A percentile compares a stretch with the other conserved stretches of the same genome.
These are phyloP conservation scores for Hesperophylax magnus DNA, from an alignment of 1,140 invertebrate species.

Conservation along the genomic window DNA sequence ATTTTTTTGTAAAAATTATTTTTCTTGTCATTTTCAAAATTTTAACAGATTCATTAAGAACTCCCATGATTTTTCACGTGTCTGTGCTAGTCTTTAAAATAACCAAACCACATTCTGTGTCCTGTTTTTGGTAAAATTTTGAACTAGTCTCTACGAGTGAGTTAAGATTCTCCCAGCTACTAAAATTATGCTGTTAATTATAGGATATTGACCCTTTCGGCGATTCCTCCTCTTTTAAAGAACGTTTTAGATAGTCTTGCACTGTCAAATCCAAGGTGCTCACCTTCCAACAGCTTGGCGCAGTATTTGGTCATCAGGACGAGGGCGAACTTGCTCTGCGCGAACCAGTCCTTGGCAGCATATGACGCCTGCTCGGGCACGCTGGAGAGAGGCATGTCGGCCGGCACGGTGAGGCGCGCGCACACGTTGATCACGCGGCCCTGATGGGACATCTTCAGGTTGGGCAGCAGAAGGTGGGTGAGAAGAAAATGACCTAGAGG, in stretches of 20 bases:
- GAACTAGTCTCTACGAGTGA: too few species aligned
- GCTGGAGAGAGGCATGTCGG: slow-evolving; percentile 67
- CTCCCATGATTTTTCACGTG: too few species aligned
- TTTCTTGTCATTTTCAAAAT: too few species aligned
- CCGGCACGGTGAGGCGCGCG: slow-evolving; percentile 67
- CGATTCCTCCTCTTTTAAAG: too few species aligned
- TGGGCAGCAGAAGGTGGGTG: slow-evolving; percentile 72
- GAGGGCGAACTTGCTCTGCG: slow-evolving; percentile 74
- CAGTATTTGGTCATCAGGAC: slow-evolving; percentile 71
- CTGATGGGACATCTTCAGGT: slow-evolving; percentile 68
- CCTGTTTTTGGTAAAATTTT: too few species aligned
- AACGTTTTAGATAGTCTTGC: background rate
- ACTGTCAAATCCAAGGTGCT: slow-evolving; percentile 32
- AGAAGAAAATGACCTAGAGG: slow-evolving; percentile 73
- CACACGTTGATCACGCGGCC: slow-evolving; percentile 75
- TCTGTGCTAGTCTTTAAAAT: too few species aligned
- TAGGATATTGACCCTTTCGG: too few species aligned
- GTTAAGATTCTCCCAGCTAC: too few species aligned
- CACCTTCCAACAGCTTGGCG: slow-evolving; percentile 63
- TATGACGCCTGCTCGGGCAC: slow-evolving; percentile 68
- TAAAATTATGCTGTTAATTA: too few species aligned
- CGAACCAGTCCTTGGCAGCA: slow-evolving; percentile 70
- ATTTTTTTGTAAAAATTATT: too few species aligned
- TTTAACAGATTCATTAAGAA: too few species aligned
- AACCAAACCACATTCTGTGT: too few species aligned